Base-by-base conservation (phyloP, 2,888 invertebrate species). In the Ectobius pallidus region DNA sequence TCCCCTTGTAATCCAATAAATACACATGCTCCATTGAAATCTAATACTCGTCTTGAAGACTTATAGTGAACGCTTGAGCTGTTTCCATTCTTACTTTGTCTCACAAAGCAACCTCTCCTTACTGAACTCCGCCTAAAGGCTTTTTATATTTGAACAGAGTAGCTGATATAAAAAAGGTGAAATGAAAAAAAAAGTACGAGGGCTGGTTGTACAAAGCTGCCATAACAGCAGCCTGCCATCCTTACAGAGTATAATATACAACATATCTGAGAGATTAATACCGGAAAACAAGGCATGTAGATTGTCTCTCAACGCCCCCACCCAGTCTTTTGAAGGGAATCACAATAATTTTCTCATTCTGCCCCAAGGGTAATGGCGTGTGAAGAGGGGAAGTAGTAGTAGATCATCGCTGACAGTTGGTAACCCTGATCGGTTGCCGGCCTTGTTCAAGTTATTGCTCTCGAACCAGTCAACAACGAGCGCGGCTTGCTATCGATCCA, bases 361-460 rank as follows among this genome's bases (percentile, higher is more conserved):
- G 52, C 52, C 52, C 3, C 25, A 6, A 25, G 52, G 52, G 52
- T 25, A 39, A 39, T n/a, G n/a, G 39, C 6, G 52, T 11, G 3
- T 18, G 9, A 18, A 20, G 3, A n/a, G 52, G 14, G 52, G 9
- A 25, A 2, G 52, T 20, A 52, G 63, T 16, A 63, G 6, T 34
- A 63, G 39, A 63, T 63, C 39, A 63, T 22, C 34, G 39, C 63
- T 63, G 42, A 63, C 63, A 63, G 63, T 42, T 63, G 63, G 63
- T 34, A 63, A 42, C 42, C 63, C 42, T 63, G 63, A 63, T 63
- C 63, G 39, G 63, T 63, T 63, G 63, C 42, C 63, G 63, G 63
- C 63, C 63, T 63, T 63, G 63, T 22, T 25, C 52, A 42, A 63
- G 63, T 63, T 63, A 63, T 16, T 63, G 63, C 63, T 39, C 42